Base-by-base conservation (phyloP, 2,113 vertebrate species). In the Lepus europaeus region DNA sequence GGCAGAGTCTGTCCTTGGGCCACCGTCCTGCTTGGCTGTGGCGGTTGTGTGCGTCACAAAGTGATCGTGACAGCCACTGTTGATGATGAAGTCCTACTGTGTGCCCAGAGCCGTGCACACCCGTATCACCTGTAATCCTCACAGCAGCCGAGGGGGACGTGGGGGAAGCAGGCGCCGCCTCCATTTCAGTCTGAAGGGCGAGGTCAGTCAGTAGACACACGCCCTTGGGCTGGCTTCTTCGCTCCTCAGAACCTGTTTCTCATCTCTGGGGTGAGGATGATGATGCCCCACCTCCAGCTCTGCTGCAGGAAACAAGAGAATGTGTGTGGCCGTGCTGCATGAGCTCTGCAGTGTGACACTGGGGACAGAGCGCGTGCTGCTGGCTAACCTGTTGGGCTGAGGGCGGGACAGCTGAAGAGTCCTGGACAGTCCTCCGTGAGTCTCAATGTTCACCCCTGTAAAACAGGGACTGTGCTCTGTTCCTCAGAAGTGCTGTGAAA, bases 161-260 rank as follows among this genome's bases (percentile, higher is more conserved):
- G 10, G 9, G 33, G 3, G n/a, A 10, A 36, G 20, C 29, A 83
- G 14, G 59, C 8, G n/a, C 49, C 77, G 61, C 56, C 77, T 74
- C 49, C 61, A 61, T 56, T 68, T 31, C 8, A 5, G 4, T 59
- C 90, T 74, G 45, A 68, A 7, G 79, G 70, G 78, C 29, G 39
- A 78, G n/a, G 29, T 69, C 51, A 27, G 0, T 33, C 9, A n/a
- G 20, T 36, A 89, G 61, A 86, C 31, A 16, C 25, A 51, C 8
- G 33, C 39, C 53, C 51, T 45, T 36, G 20, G 61, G 61, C 79
- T 79, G 83, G 77, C 45, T 73, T 0, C 12, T 25, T 82, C 56
- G 20, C 39, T 73, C 86, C 69, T 86, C 56, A 7, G 61, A 91
- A 73, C 81, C 61, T 87, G n/a, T 93, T 89, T 88, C 91, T 95